phyloP scores from a whole-genome alignment of 2,888 invertebrate genomes.

The Beris morrisii region DNA sequence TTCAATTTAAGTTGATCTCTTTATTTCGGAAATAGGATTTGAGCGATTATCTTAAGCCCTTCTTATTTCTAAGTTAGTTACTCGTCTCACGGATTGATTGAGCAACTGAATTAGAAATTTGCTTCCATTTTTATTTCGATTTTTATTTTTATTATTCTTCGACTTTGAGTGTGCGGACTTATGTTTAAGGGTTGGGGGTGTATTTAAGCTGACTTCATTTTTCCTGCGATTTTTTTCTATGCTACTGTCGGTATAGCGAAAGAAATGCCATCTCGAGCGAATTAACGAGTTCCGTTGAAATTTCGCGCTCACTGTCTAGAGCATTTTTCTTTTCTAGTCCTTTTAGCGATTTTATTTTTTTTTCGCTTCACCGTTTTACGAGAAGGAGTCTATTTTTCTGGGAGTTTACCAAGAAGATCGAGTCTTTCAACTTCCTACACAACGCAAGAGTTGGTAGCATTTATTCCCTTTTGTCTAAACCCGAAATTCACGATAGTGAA shows the following conservation, averaged over 20 bases:
- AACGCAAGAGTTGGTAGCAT: too few species aligned
- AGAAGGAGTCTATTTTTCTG: too few species aligned
- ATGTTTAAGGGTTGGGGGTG: not conserved
- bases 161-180: not conserved
- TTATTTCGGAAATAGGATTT: conserved; percentile 40
- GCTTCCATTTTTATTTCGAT: conserved; percentile 23
- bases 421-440: too few species aligned
- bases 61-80: conserved; percentile 37
- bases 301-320: too few species aligned
- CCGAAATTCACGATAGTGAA: not conserved
- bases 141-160: conserved; percentile 2
- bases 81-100: conserved; percentile 36
- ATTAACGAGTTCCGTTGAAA: too few species aligned
- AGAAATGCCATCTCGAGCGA: not conserved
- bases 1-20: conserved; percentile 40
- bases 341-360: too few species aligned
- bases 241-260: not conserved
- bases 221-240: not conserved
- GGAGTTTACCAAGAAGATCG: too few species aligned
- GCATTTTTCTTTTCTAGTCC: too few species aligned
- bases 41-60: conserved; percentile 39
- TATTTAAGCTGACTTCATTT: not conserved
- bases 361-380: too few species aligned
- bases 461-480: not conserved
- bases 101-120: conserved; percentile 38